Conservation (phyloP, 1,140 invertebrate species). For the Andrena cerasifolii region DNA sequence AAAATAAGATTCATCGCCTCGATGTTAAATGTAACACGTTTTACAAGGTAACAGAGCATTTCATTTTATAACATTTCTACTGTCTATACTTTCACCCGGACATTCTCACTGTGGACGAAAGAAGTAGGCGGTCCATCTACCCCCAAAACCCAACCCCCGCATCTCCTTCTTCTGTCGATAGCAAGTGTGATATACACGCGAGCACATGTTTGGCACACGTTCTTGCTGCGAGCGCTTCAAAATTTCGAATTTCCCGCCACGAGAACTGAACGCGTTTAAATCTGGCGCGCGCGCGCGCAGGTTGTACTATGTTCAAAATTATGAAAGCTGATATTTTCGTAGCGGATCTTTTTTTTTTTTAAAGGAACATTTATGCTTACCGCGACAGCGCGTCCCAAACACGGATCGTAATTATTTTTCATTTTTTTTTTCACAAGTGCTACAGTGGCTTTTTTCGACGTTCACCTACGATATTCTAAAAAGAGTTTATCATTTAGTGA, state of each 20-base stretch:
- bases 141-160: constrained; percentile 20
- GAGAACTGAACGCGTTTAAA: not conserved
- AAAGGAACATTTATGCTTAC: not conserved
- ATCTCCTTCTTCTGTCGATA: constrained; percentile 12
- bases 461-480: constrained; percentile 17
- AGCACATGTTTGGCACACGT: constrained; percentile 1
- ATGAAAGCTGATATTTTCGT: too few relatives aligned
- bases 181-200: not conserved
- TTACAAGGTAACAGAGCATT: constrained; percentile 73
- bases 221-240: not conserved
- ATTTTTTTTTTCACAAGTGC: not conserved
- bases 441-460: not conserved
- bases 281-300: too few relatives aligned
- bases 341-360: too few relatives aligned
- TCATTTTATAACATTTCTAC: constrained; percentile 71
- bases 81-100: constrained; percentile 65
- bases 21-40: constrained; percentile 73
- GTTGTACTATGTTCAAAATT: too few relatives aligned
- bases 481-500: not conserved
- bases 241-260: not conserved
- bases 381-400: not conserved
- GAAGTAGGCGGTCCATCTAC: constrained; percentile 32
- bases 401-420: constrained; percentile 1
- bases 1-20: constrained; percentile 65
- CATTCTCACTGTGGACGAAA: constrained; percentile 44